Evolutionary conservation across 2,113 vertebrate genomes (phyloP).

Genomic region (Eptatretus burgeri): DNA sequence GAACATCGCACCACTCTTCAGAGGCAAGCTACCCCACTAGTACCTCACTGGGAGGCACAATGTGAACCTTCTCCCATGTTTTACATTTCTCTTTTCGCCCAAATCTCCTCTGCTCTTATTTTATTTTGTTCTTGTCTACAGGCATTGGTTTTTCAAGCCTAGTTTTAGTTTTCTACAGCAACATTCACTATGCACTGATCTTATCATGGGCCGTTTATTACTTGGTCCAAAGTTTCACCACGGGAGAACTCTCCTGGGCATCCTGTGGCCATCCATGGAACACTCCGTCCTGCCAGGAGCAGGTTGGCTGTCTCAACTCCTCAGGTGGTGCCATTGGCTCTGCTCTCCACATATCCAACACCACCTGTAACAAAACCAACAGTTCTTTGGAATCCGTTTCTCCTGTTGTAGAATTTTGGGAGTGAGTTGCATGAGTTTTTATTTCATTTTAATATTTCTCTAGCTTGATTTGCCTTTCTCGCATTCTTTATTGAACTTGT

Average conservation of each 20-base stretch:
- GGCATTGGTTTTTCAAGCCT: slow-evolving; percentile 75
- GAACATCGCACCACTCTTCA: slow-evolving; percentile 84
- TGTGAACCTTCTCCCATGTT: too few species aligned
- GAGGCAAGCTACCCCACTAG: slow-evolving; percentile 19
- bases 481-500: too few species aligned
- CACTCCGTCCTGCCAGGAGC: slow-evolving; percentile 35
- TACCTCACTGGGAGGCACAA: too few species aligned
- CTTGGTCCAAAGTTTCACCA: slow-evolving; percentile 56
- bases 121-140: too few species aligned
- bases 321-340: too few species aligned
- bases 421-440: slow-evolving; percentile 30
- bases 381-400: slow-evolving; percentile 14
- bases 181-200: slow-evolving; percentile 95
- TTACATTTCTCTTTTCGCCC: too few species aligned
- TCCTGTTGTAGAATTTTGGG: slow-evolving; percentile 81
- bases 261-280: slow-evolving; percentile 70
- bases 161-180: slow-evolving; percentile 97
- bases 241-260: slow-evolving; percentile 49
- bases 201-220: slow-evolving; percentile 87
- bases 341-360: too few species aligned
- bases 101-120: too few species aligned
- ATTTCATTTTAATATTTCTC: too few species aligned
- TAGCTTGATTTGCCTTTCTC: too few species aligned
- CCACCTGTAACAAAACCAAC: too few species aligned
- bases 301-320: too few species aligned